phyloP scores from a whole-genome alignment of 1,140 invertebrate genomes.

The Diabrotica undecimpunctata region DNA sequence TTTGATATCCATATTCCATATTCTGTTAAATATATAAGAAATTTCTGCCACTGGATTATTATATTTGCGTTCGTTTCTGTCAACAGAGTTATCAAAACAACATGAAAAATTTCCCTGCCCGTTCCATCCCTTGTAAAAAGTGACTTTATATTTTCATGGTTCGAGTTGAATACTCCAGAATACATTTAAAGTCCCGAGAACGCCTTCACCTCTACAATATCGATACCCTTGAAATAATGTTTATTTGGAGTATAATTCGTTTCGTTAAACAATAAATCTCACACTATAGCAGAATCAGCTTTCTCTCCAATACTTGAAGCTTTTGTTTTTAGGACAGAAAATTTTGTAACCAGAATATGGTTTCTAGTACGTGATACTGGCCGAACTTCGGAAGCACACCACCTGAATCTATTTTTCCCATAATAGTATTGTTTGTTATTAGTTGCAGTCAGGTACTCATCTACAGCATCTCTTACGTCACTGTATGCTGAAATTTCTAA shows the following conservation, averaged over 20 bases:
- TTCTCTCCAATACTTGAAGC: neutral
- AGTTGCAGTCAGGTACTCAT: too few relatives aligned
- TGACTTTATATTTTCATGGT: constrained; percentile 1
- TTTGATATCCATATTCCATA: too few relatives aligned
- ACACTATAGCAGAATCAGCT: neutral
- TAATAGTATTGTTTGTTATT: neutral
- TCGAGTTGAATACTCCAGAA: neutral
- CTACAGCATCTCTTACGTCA: too few relatives aligned
- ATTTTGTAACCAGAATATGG: neutral
- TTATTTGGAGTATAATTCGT: neutral
- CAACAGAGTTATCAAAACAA: neutral
- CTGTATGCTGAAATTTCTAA: too few relatives aligned
- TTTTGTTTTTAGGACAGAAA: neutral
- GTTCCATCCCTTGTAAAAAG: constrained; percentile 4
- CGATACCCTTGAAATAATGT: neutral
- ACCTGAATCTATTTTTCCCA: neutral
- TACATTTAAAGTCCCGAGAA: neutral
- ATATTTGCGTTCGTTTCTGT: neutral
- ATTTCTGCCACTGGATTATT: constrained; percentile 15
- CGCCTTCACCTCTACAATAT: neutral
- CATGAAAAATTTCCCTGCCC: neutral
- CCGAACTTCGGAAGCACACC: neutral
- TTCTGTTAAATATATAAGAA: constrained; percentile 20
- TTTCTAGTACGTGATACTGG: neutral
- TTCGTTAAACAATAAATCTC: constrained; percentile 2